Evolutionary conservation across 2,888 invertebrate species (phyloP), one percentile per base, ranked within the genome.

Genomic region (Polydrusus pterygomalis): DNA sequence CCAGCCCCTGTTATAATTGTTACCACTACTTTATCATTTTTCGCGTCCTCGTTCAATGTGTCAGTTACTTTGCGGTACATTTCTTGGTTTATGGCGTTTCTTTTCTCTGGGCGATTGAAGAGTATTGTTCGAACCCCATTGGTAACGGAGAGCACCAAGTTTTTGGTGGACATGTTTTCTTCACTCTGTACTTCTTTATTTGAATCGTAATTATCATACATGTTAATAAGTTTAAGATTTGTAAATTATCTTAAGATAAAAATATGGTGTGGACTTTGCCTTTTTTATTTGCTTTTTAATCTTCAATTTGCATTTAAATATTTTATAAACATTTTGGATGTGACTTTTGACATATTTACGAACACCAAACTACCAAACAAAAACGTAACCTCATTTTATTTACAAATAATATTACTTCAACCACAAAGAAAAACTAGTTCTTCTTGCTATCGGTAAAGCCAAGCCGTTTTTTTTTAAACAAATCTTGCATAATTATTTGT

Each of bases 1-100:
- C 96, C 96, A 56, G 90, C 88, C 0, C 96, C 96, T 10, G 96
- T 97, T 20, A 97, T 85, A 1, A 95, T 94, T 45, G 95, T 92
- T 20, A 95, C 88, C 13, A 90, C 88, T 18, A 95, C 90, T 15
- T 89, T 84, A 25, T 92, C 90, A 87, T 97, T 92, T 10, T 87
- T 86, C 30, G 92, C 92, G 34, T 95, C 94, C 77, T 92, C 90
- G 45, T 91, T 90, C 34, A 98, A 86, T 18, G 93, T 91, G 17
- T 89, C 87, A 0, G 89, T 88, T 15, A 96, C 86, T 78, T 90
- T 90, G 65, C 86, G 79, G 85, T 96, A 97, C 90, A 94, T 94
- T 85, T 90, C 81, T 5, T 77, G 63, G 63, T 91, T 92, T 0
- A 97, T 87, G 0, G 97, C 95, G 90, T 97, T 97, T 84, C 93